Evolutionary conservation across 2,113 vertebrate species (phyloP).

Genomic region (Origma solitaria): DNA sequence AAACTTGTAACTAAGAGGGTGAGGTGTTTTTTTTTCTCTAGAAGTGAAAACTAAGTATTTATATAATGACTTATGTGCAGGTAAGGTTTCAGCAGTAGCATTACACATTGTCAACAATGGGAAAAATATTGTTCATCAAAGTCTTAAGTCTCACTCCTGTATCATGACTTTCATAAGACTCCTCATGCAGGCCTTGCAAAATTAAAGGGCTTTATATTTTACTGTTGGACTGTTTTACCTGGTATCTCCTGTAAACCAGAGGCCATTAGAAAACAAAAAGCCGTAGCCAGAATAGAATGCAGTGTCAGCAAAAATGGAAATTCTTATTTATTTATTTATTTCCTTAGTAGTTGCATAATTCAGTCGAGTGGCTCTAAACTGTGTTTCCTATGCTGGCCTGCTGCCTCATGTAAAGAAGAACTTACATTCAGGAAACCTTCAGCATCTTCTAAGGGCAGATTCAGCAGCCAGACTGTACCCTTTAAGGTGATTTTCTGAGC

Average conservation of each 20-base stretch:
- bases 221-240: neutral
- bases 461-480: neutral
- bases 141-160: neutral
- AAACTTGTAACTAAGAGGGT: neutral
- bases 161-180: neutral
- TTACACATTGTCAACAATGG: neutral
- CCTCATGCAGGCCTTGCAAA: neutral
- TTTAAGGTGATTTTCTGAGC: neutral
- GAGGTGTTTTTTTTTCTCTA: neutral
- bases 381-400: fast-evolving
- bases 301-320: neutral
- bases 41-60: neutral
- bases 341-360: neutral
- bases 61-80: neutral
- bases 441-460: neutral
- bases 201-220: neutral
- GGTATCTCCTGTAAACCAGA: neutral
- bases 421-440: neutral
- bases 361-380: neutral
- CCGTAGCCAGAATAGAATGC: neutral
- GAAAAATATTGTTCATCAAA: neutral
- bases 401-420: neutral
- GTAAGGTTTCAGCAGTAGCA: neutral
- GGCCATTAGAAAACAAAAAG: neutral
- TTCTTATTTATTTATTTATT: neutral